Base-by-base conservation (phyloP, 2,888 invertebrate genomes). In the Hydrotaea diabolus region DNA sequence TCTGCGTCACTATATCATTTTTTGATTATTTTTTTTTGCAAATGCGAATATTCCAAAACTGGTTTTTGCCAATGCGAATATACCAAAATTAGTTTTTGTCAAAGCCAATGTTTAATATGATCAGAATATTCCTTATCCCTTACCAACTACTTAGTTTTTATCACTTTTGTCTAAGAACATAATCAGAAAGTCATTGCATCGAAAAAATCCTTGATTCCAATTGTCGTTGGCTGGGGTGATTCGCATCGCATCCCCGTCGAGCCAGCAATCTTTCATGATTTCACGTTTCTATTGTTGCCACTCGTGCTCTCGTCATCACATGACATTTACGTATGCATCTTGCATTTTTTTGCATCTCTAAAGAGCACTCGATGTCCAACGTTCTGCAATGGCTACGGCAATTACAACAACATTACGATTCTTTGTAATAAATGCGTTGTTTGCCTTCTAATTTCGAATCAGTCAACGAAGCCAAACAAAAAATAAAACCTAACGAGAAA, bases 371-470 rank as follows among this genome's bases (percentile, higher is more conserved):
- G 39, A 8, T 31, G 55, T n/a, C 46, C 71, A 43, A 8, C 79
- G 55, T 21, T 55, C 55, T 55, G 31, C 31, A 31, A 31, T 7
- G 31, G 31, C 8, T 9, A 31, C 59, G 46, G n/a, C 53, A 64
- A 17, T 11, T 72, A 55, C 43, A 53, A 69, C 43, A 69, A 59
- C 77, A 74, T 59, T 55, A 11, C 71, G 77, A 74, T 82, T 73
- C 79, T 69, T 80, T 80, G 84, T 72, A 84, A 74, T 80, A 62
- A 23, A 80, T 84, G 83, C 81, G 76, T 85, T 82, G 59, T 39
- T 74, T 82, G 57, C 49, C 69, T 82, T 77, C 82, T 85, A 85
- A 85, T 85, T 82, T 85, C 77, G 66, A 62, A 69, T 57, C 13
- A 53, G 59, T 21, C 55, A 26, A 43, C 31, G 59, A 26, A 64